Evolutionary conservation across 2,888 invertebrate species (phyloP).

Genomic region (Ypsolopha scabrella): DNA sequence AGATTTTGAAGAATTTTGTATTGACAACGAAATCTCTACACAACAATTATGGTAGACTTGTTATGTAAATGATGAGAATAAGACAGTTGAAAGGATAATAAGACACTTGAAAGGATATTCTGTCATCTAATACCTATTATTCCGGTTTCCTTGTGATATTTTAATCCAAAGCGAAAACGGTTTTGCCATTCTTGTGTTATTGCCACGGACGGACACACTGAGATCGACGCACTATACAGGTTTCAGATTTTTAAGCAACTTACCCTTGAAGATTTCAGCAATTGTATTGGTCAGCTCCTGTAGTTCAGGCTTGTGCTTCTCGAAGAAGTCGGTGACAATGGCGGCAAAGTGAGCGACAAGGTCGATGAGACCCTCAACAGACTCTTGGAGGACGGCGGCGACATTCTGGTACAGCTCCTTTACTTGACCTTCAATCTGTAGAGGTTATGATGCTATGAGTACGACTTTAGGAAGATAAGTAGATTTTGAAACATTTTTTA

Average conservation of each 20-base stretch:
- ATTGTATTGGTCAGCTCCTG: conserved; percentile 69
- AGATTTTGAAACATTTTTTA: too few species aligned
- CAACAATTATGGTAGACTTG: too few species aligned
- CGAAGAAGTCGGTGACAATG: conserved; percentile 66
- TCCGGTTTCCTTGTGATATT: too few species aligned
- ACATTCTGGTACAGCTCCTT: conserved; percentile 39
- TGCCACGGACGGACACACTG: too few species aligned
- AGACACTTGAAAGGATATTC: too few species aligned
- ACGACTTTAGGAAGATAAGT: too few species aligned
- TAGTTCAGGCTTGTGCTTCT: conserved; percentile 75
- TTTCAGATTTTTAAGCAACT: conserved; percentile 5
- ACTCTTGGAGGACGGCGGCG: conserved; percentile 42
- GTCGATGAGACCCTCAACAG: conserved; percentile 46
- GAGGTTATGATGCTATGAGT: background rate
- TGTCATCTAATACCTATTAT: too few species aligned
- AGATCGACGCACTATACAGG: too few species aligned
- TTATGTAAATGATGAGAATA: too few species aligned
- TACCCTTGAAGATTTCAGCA: conserved; percentile 65
- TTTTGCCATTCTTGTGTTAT: too few species aligned
- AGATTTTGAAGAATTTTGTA: background rate
- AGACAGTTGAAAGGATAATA: too few species aligned
- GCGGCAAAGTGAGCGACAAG: conserved; percentile 65
- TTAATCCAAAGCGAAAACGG: too few species aligned
- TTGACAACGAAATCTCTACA: background rate
- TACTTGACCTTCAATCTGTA: conserved; percentile 44